Percentiles rank a stretch among this genome's conserved stretches.
phyloP scores from a whole-genome alignment of 2,113 vertebrate genomes.

The Globicephala melas region DNA sequence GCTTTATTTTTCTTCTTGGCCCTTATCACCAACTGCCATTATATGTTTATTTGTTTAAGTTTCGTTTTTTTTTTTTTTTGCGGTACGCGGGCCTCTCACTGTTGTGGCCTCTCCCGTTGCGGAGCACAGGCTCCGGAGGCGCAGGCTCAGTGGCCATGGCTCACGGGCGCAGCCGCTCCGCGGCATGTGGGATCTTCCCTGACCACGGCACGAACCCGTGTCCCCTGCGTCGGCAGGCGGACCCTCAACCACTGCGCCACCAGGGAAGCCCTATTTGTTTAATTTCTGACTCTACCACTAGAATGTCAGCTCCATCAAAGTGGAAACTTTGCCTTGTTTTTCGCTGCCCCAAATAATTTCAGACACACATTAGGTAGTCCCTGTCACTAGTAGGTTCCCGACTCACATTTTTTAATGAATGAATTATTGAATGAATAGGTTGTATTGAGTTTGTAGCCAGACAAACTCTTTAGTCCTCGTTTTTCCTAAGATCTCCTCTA shows the following conservation, averaged over 20 bases:
- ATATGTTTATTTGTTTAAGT: neutral
- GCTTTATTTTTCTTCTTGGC: neutral
- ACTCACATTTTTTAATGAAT: neutral
- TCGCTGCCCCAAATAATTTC: neutral
- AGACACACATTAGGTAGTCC: neutral
- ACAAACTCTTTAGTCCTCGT: neutral
- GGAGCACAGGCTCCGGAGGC: too few species aligned
- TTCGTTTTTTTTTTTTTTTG: neutral
- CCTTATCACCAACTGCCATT: neutral
- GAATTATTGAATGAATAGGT: neutral
- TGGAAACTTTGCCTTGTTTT: neutral
- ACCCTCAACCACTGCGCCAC: too few species aligned
- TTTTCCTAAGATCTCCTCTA: neutral
- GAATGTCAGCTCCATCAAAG: neutral
- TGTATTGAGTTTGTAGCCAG: neutral
- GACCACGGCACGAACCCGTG: too few species aligned
- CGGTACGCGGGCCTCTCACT: too few species aligned
- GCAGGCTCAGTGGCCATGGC: too few species aligned
- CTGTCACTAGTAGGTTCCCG: neutral
- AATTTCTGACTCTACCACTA: constrained; percentile 3
- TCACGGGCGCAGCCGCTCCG: too few species aligned
- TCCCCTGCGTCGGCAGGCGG: too few species aligned
- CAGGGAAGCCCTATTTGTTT: neutral
- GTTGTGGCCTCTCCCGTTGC: fast-evolving
- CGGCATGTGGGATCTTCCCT: too few species aligned